Percentiles rank a stretch among this genome's conserved stretches.
These are phyloP conservation scores for Epinephelus coioides DNA, from an alignment of 2,797 vertebrate genomes.

Conservation along the genomic window DNA sequence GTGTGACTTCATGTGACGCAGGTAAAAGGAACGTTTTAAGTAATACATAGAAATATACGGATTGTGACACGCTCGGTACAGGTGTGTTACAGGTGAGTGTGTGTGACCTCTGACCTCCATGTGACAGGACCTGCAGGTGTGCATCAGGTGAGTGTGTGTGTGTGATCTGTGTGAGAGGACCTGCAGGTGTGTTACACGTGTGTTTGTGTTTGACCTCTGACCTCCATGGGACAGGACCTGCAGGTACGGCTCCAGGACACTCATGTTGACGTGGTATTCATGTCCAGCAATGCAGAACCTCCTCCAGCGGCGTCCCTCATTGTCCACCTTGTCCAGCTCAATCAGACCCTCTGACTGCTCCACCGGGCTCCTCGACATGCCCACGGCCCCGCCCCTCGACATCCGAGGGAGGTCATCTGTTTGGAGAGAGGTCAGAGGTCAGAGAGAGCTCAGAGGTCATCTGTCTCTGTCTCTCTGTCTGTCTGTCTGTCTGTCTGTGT, in stretches of 20 bases:
- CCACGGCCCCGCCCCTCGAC: conserved; percentile 45
- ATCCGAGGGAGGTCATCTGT: conserved; percentile 87
- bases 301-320: conserved; percentile 86
- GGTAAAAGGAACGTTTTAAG: too few relatives aligned
- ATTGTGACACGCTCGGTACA: too few relatives aligned
- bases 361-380: conserved; percentile 32
- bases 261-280: conserved; percentile 88
- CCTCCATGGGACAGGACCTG: conserved; percentile 90
- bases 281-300: conserved; percentile 81
- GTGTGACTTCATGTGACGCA: background rate
- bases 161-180: too few relatives aligned
- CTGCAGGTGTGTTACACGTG: background rate
- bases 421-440: conserved; percentile 19
- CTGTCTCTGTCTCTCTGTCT: too few relatives aligned
- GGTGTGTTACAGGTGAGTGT: background rate
- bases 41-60: too few relatives aligned
- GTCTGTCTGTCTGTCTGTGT: too few relatives aligned
- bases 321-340: conserved; percentile 81
- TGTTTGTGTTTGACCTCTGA: conserved; percentile 58
- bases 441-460: background rate
- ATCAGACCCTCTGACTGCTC: conserved; percentile 73
- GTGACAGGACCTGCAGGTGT: conserved; percentile 87
- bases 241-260: conserved; percentile 88
- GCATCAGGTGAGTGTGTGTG: too few relatives aligned
- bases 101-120: conserved; percentile 84